Base-by-base conservation (phyloP, 2,797 vertebrate species). In the Onychomys leucogaster region DNA sequence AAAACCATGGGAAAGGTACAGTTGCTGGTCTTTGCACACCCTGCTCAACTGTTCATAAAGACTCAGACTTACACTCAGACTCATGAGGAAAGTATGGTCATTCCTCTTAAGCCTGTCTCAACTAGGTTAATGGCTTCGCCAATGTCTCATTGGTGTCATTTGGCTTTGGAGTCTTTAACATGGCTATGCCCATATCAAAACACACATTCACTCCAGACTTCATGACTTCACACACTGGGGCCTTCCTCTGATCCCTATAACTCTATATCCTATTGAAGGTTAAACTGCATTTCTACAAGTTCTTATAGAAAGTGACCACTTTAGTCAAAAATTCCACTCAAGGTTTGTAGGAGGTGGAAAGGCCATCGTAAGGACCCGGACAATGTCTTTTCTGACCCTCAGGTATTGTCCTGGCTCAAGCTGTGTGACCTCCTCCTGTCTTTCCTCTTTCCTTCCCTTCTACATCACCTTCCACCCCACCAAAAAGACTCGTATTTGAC, bases 291-390 rank as follows among this genome's bases (percentile, higher is more conserved):
- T 92, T 93, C 65, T 73, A 34, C n/a, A 41, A 90, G 41, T 82
- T 97, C 65, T 43, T 81, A 61, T 3, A 37, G 14, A 96, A 96
- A 92, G 0, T 87, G 43, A 5, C 23, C 27, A 75, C 71, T 94
- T 93, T 43, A 14, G 76, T 81, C n/a, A 93, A 92, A 95, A 93
- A 43, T 37, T 81, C n/a, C 87, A 43, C 27, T 92, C 65, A 61
- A 37, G 43, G 6, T 89, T 55, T 95, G 6, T 10, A 85, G 52
- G 73, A 89, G 21, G 52, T 75, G 29, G 83, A 88, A 82, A 55
- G 37, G 34, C 27, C n/a, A 46, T n/a, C 43, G 14, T 59, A 23
- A 92, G 29, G 52, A 73, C 17, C 63, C 2, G 29, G 34, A 52
- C 6, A 46, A 0, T 41, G 0, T 23, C 12, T 34, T 41, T 46